Percentiles rank a stretch among this genome's conserved stretches.
Evolutionary conservation across 2,113 vertebrate species (phyloP).

Genomic region (Lepisosteus osseus): DNA sequence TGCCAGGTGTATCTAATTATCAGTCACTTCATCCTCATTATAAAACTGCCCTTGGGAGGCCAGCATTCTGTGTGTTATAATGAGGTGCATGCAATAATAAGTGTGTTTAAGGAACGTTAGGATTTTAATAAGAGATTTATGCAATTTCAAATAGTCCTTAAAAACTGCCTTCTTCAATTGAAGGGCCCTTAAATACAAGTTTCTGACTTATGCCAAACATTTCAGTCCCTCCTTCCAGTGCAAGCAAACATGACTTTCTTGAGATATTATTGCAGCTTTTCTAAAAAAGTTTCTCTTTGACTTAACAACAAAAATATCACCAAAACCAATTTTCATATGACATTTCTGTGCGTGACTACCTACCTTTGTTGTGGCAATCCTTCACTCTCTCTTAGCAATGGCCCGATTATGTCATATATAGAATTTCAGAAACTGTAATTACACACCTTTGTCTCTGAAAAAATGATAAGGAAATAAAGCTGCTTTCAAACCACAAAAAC

Average conservation of each 20-base stretch:
- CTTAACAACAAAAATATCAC: neutral
- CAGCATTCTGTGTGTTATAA: constrained; percentile 32
- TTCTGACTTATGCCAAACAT: no score
- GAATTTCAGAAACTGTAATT: constrained; percentile 60
- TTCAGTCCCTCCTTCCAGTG: neutral
- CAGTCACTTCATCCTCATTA: constrained; percentile 60
- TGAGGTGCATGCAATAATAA: constrained; percentile 45
- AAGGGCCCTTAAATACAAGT: no score
- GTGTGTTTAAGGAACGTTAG: constrained; percentile 28
- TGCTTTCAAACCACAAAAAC: constrained; percentile 37
- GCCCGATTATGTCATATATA: constrained; percentile 62
- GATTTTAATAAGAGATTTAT: no score
- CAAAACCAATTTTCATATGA: neutral
- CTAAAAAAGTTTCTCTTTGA: neutral
- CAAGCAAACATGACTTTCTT: neutral
- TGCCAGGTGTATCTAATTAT: constrained; percentile 72
- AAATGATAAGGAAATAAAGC: constrained; percentile 41
- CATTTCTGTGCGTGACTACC: constrained; percentile 25
- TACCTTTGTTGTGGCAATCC: constrained; percentile 39
- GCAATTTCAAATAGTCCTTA: no score
- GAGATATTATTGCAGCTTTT: neutral
- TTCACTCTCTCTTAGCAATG: constrained; percentile 43
- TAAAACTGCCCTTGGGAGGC: constrained; percentile 46
- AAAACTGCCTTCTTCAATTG: no score
- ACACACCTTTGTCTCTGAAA: constrained; percentile 36